Percentiles rank a stretch among this genome's conserved stretches.
These are phyloP conservation scores for Hybognathus amarus DNA, from an alignment of 2,797 vertebrate species.

Conservation along the genomic window DNA sequence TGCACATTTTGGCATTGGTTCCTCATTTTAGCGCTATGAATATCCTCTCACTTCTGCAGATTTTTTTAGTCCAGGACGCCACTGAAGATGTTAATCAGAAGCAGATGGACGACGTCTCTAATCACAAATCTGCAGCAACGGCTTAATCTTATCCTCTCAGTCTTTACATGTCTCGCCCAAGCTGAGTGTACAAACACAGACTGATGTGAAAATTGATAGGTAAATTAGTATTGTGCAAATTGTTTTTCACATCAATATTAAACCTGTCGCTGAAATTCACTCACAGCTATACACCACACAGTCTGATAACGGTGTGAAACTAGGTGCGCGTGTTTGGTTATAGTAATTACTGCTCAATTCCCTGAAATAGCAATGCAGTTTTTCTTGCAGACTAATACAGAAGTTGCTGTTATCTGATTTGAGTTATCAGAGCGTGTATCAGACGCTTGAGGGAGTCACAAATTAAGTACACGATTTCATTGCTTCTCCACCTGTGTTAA, in stretches of 20 bases:
- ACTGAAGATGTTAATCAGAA: constrained; percentile 1
- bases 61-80: neutral
- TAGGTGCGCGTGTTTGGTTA: neutral
- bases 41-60: neutral
- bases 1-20: neutral
- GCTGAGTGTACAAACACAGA: neutral
- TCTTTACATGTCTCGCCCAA: constrained; percentile 9
- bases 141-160: constrained; percentile 35
- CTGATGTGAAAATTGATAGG: neutral
- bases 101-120: constrained; percentile 33
- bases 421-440: neutral
- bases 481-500: neutral
- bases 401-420: constrained; percentile 1
- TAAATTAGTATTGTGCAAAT: neutral
- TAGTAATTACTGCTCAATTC: neutral
- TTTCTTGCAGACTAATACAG: neutral
- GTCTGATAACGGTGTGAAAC: neutral
- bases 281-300: neutral
- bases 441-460: no score
- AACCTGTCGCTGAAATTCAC: neutral
- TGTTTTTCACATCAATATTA: neutral
- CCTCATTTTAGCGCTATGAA: neutral
- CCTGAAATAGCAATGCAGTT: neutral
- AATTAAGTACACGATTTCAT: neutral
- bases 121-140: constrained; percentile 31